A percentile compares a stretch with the other conserved stretches of the same genome.
phyloP scores from a whole-genome alignment of 2,797 vertebrate genomes.

The Melanotaenia parkinsoni region DNA sequence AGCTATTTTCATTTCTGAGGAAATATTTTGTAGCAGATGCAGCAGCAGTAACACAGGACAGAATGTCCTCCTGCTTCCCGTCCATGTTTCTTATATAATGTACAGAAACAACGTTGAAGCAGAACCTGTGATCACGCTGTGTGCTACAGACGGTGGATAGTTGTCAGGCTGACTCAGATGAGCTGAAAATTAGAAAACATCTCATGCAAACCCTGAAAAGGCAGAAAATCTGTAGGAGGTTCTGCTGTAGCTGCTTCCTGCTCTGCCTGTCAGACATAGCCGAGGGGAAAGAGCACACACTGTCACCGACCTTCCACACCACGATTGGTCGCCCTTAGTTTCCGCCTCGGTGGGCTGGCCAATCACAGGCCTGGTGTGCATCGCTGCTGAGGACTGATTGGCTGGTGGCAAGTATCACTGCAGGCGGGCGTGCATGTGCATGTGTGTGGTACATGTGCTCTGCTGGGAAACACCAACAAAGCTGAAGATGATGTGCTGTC shows the following conservation, averaged over 20 bases:
- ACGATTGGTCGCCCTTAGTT: constrained; percentile 25
- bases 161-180: too few relatives aligned
- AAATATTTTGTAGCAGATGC: too few relatives aligned
- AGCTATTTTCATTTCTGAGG: too few relatives aligned
- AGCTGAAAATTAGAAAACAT: too few relatives aligned
- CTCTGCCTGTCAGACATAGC: constrained; percentile 37
- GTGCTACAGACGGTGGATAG: background rate
- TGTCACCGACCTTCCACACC: constrained; percentile 14
- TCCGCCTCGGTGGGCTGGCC: background rate
- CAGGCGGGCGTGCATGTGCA: constrained; percentile 38
- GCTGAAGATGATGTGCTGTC: constrained; percentile 17
- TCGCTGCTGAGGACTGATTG: constrained; percentile 26
- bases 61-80: too few relatives aligned
- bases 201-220: background rate
- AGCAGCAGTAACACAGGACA: too few relatives aligned
- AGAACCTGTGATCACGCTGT: background rate
- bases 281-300: constrained; percentile 16
- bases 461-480: constrained; percentile 37
- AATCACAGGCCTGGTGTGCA: constrained; percentile 6
- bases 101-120: too few relatives aligned
- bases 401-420: background rate
- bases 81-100: too few relatives aligned
- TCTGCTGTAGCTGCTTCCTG: background rate
- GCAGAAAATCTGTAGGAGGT: accelerated
- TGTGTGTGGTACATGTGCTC: constrained; percentile 58